Base-by-base conservation (phyloP, 2,797 vertebrate genomes). In the Tenualosa ilisha region DNA sequence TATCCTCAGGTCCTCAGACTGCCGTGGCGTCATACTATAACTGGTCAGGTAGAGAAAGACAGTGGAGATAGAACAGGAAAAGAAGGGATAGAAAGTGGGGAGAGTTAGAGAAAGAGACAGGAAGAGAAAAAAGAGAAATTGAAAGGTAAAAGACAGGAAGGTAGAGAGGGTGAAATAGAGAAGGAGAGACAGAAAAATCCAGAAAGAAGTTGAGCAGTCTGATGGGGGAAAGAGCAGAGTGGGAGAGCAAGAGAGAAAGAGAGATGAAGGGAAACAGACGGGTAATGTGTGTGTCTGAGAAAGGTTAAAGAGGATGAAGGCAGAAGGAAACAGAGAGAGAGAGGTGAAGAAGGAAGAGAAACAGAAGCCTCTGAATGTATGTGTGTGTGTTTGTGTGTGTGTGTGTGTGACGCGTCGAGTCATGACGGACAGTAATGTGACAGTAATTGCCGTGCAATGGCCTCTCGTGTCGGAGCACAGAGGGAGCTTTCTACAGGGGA, bases 361-460 rank as follows among this genome's bases (percentile, higher is more conserved):
- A 90, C 91, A 91, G 90, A 88, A 89, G 90, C 89, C 90, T 90
- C 31, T 49, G 46, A 5, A 49, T 49, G 46, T 93, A 90, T 90
- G 90, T 91, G 89, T 90, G 90, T 91, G 89, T 93, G 90, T 90
- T 89, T 91, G 90, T 93, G 91, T 90, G 90, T 91, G 90, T 93
- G 91, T 85, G 90, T 90, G 90, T 88, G 88, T 87, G 91, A 92
- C 91, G 91, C 91, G 89, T 92, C 4, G 17, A 12, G 89, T 90
- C 91, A 87, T 92, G 90, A 92, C 91, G 91, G 91, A 93, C 85
- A 6, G 93, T 96, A 94, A 95, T 95, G 94, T 94, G 95, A 95
- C 95, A 96, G 94, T 95, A 96, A 95, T 96, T 95, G 94, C 93
- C 93, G 93, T 93, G 95, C 94, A 86, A 88, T 88, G 89, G 87